A percentile compares a stretch with the other conserved stretches of the same genome.
Conservation (phyloP, 2,113 vertebrate species). For the Cynopterus brachyotis region DNA sequence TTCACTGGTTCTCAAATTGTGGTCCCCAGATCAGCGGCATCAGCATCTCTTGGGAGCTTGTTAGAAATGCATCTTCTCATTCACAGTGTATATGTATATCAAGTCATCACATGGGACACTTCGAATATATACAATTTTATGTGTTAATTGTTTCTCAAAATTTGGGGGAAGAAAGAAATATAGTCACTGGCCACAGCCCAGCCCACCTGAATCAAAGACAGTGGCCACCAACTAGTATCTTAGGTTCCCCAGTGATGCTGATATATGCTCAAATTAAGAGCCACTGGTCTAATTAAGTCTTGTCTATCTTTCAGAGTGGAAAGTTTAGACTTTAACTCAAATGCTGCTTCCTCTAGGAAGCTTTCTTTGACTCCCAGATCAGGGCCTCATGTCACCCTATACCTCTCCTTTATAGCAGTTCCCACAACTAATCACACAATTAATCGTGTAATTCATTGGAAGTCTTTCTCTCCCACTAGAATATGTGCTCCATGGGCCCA, state of each 20-base stretch:
- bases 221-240: background rate
- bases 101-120: accelerated
- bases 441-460: too few relatives aligned
- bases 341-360: background rate
- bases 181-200: background rate
- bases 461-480: background rate
- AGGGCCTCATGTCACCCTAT: accelerated
- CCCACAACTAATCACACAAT: background rate
- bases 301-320: background rate
- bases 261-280: background rate
- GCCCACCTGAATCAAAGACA: background rate
- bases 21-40: background rate
- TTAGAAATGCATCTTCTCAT: background rate
- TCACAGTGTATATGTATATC: background rate
- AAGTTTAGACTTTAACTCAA: background rate
- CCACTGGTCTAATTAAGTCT: background rate
- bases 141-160: background rate
- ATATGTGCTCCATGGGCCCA: background rate
- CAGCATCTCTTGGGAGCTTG: background rate
- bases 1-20: background rate
- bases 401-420: background rate
- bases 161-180: background rate
- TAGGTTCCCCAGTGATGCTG: background rate
- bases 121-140: background rate
- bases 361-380: background rate